These are phyloP conservation scores for Sebastes paucispinis DNA, from an alignment of 2,797 vertebrate genomes.

Conservation along the genomic window DNA sequence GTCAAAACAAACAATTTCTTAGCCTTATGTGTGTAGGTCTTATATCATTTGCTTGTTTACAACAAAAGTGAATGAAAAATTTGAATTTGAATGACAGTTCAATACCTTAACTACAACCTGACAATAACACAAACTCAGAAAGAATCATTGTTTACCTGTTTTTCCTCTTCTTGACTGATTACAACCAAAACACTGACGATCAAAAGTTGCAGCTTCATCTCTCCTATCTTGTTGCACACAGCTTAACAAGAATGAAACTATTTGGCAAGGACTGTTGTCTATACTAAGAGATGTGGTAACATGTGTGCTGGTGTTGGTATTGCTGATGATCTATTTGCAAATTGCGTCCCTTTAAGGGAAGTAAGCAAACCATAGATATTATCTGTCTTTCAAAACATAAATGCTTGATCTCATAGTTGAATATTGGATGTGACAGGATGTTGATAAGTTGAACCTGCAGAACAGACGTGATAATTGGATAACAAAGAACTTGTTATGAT, in stretches of 20 bases:
- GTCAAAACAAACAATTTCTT: background rate
- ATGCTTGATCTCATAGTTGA: background rate
- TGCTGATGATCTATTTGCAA: background rate
- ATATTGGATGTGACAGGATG: background rate
- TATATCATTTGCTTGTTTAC: background rate
- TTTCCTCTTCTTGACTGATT: background rate
- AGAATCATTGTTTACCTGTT: constrained; percentile 10
- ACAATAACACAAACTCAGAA: background rate
- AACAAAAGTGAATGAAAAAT: background rate
- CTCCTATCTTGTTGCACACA: background rate
- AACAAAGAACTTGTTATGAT: background rate
- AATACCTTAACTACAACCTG: background rate
- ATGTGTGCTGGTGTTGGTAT: background rate
- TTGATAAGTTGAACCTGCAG: background rate
- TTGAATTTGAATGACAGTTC: background rate
- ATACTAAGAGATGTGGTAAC: background rate
- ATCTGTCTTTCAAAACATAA: background rate
- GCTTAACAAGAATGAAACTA: background rate
- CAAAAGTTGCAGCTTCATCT: constrained; percentile 40
- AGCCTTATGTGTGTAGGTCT: background rate
- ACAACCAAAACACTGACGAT: background rate
- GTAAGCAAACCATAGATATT: constrained; percentile 9
- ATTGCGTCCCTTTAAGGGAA: background rate
- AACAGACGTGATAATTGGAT: background rate
- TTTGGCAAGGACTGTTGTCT: background rate